Base-by-base conservation (phyloP, 2,797 vertebrate species). In the Buceros bicornis region DNA sequence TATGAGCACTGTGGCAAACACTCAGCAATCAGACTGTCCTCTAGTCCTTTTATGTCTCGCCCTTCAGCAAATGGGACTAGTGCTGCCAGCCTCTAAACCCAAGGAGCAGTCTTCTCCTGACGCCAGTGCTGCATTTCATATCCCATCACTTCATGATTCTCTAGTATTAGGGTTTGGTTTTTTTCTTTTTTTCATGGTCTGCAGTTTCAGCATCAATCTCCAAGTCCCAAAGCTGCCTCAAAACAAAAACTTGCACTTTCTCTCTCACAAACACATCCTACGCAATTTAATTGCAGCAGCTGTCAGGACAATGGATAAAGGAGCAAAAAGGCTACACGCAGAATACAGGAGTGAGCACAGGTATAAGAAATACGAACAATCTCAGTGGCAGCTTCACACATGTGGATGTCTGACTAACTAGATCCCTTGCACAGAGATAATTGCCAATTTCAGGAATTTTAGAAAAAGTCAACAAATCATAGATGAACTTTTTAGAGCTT, bases 21-120 rank as follows among this genome's bases (percentile, higher is more conserved):
- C 81, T 77, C 81, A 91, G 95, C 94, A 89, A 40, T 80, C 95
- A 76, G 71, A 58, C 48, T 80, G 85, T 88, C 92, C 93, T 94
- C 29, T 0, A 94, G 60, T 31, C 77, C 85, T 87, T 91, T 87
- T 31, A 51, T 61, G 71, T 73, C 89, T 70, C 5, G 4, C 37
- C 89, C 87, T 82, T 71, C 88, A 73, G 70, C 8, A 57, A 93
- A 80, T 8, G n/a, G 53, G 62, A 71, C 56, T 25, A 45, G 53
- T 11, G 81, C 87, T 89, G 90, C 81, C 0, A 3, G 84, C 76
- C 84, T 72, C 88, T 72, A 95, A 91, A 86, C 45, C 58, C 42
- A 70, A 70, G 90, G 64, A 87, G 61, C 29, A 45, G 22, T 33
- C 60, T 67, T 77, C 31, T 57, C 69, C 80, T 88, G 88, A 47